phyloP scores from a whole-genome alignment of 1,140 invertebrate genomes.

The Rhopalosiphum padi region DNA sequence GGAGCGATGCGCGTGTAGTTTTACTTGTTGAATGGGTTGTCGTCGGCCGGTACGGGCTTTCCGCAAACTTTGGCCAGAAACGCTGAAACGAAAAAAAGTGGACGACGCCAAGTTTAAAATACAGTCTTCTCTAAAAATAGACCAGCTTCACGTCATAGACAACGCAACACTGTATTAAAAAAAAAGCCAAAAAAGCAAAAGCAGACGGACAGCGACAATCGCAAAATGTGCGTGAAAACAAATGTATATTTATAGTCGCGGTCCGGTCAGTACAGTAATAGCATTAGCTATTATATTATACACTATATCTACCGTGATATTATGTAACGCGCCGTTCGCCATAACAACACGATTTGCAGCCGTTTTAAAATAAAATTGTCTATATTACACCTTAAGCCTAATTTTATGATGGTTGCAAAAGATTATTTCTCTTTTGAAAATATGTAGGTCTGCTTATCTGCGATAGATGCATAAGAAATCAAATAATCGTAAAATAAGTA shows the following conservation, averaged over 20 bases:
- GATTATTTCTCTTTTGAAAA: not conserved
- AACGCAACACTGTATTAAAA: not conserved
- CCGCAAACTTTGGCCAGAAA: slow-evolving; percentile 61
- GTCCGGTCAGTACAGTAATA: not conserved
- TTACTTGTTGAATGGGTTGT: slow-evolving; percentile 53
- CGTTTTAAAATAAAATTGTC: not conserved
- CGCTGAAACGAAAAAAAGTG: slow-evolving; percentile 59
- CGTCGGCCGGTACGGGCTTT: slow-evolving; percentile 59
- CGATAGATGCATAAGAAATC: not conserved
- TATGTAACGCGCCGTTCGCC: not conserved
- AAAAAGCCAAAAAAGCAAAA: not conserved
- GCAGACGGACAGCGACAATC: not conserved
- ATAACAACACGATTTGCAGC: no score
- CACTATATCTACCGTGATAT: not conserved
- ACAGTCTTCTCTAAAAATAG: not conserved
- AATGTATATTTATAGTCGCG: not conserved
- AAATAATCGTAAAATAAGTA: not conserved
- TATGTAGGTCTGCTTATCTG: not conserved
- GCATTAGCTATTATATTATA: not conserved
- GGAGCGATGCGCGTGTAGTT: not conserved
- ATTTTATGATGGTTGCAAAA: not conserved
- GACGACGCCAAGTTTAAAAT: not conserved
- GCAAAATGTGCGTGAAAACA: not conserved
- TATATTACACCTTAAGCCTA: not conserved
- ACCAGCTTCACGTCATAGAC: not conserved